Evolutionary conservation across 2,113 vertebrate species (phyloP).

Genomic region (Sinocyclocheilus grahami): DNA sequence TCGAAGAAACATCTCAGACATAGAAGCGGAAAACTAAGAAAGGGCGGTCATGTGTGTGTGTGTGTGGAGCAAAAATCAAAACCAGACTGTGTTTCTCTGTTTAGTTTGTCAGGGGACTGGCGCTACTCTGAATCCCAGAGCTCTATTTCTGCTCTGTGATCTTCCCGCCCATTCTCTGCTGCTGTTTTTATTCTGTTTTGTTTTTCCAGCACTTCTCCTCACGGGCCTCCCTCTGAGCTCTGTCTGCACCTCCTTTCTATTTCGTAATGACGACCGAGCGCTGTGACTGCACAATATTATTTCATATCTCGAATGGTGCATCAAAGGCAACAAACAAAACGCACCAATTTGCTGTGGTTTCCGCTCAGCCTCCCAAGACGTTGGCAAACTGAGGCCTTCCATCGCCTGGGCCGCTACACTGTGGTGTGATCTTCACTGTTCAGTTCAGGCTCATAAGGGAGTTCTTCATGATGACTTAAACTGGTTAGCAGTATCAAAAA

Average conservation of each 20-base stretch:
- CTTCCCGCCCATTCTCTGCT: conserved; percentile 59
- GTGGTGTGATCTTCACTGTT: neutral
- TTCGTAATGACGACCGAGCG: conserved; percentile 24
- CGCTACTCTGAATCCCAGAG: conserved; percentile 82
- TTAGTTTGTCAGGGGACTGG: conserved; percentile 85
- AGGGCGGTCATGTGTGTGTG: conserved; percentile 59
- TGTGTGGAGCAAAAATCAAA: conserved; percentile 80
- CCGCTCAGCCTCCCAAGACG: conserved; percentile 55
- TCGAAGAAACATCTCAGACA: conserved; percentile 65
- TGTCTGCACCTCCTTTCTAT: conserved; percentile 30
- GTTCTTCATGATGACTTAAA: neutral
- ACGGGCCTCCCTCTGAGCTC: conserved; percentile 38
- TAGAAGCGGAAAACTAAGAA: conserved; percentile 74
- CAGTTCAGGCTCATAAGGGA: neutral
- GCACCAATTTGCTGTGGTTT: conserved; percentile 73
- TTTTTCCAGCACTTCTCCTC: conserved; percentile 59
- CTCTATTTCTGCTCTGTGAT: conserved; percentile 78
- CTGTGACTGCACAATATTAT: conserved; percentile 58
- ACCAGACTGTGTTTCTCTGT: conserved; percentile 83
- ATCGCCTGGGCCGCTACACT: neutral
- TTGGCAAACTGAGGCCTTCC: conserved; percentile 27
- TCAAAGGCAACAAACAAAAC: conserved; percentile 67
- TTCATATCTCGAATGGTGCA: conserved; percentile 46
- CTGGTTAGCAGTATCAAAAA: conserved; percentile 53
- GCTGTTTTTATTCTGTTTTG: conserved; percentile 70